phyloP scores from a whole-genome alignment of 2,888 invertebrate genomes.

The Lasioglossum lativentre region DNA sequence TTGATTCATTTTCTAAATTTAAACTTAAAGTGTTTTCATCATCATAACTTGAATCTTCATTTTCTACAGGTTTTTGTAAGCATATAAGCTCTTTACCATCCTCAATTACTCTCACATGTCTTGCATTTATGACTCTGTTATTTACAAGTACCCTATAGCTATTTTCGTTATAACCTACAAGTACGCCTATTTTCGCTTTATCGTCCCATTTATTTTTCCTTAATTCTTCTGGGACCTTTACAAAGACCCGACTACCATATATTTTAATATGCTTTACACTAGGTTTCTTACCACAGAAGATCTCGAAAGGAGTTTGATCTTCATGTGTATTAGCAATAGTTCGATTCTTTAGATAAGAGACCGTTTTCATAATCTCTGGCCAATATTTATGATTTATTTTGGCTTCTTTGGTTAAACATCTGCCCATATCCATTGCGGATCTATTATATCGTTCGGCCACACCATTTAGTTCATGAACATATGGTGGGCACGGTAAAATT shows the following conservation, averaged over 20 bases:
- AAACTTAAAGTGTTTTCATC: no score
- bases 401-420: no score
- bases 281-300: slow-evolving; percentile 10
- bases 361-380: no score
- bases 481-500: slow-evolving; percentile 26
- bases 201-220: slow-evolving; percentile 9
- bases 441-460: slow-evolving; percentile 16
- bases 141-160: no score
- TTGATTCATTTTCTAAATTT: no score
- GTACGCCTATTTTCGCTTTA: slow-evolving; percentile 1
- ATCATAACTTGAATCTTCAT: no score
- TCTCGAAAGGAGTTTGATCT: slow-evolving; percentile 20
- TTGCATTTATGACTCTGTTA: neutral
- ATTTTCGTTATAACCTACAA: slow-evolving; percentile 16
- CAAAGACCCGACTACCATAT: slow-evolving; percentile 18
- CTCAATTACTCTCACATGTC: no score
- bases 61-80: no score
- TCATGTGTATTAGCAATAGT: slow-evolving; percentile 10
- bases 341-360: slow-evolving; percentile 6
- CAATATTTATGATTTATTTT: no score
- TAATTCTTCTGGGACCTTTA: neutral
- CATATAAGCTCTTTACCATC: no score
- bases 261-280: neutral
- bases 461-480: slow-evolving; percentile 1
- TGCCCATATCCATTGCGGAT: slow-evolving; percentile 24